Evolutionary conservation across 2,888 invertebrate species (phyloP), one percentile per base, ranked within the genome.

Genomic region (Nudaria mundana): DNA sequence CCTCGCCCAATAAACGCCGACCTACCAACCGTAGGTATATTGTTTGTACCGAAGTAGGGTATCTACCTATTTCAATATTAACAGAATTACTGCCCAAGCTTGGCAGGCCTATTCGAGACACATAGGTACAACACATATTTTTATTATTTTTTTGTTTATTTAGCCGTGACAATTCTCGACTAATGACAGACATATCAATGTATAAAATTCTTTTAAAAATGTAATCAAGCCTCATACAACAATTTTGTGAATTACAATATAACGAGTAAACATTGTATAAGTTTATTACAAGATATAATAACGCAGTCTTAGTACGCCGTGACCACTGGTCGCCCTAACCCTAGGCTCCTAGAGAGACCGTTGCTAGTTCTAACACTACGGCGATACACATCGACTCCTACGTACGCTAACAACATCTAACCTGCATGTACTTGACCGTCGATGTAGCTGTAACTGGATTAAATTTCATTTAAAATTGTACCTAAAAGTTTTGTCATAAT

Each of bases 271-370:
- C 69, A 77, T 76, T 72, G 65, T 78, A 73, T 76, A 74, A 51
- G 52, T 53, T 56, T 46, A 47, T 53, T 47, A 47, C 47, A 49
- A 55, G 54, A 50, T 66, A 68, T 69, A 65, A 63, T 73, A 81
- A 77, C 71, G 84, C 87, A 87, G 86, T 86, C 87, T 86, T 87
- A 76, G 65, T 73, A 75, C 74, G 72, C 80, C 76, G 74, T 70
- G 70, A 60, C 63, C 71, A 66, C 65, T 63, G 67, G 52, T 59
- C 59, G 52, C 59, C 56, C 57, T 71, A 71, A 70, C 70, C 76
- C 71, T 76, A 71, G 66, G 56, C 70, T 69, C 76, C 72, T 76
- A 71, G 67, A 60, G 71, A 75, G 78, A 77, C 74, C 71, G 73
- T 73, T 70, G 53, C 65, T 69, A 70, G 50, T 60, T 66, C 56